Evolutionary conservation across 53 echinoderm and acorn worm species (phyloP), one percentile per base, ranked within the genome.

Genomic region (Pentamera pediparva): DNA sequence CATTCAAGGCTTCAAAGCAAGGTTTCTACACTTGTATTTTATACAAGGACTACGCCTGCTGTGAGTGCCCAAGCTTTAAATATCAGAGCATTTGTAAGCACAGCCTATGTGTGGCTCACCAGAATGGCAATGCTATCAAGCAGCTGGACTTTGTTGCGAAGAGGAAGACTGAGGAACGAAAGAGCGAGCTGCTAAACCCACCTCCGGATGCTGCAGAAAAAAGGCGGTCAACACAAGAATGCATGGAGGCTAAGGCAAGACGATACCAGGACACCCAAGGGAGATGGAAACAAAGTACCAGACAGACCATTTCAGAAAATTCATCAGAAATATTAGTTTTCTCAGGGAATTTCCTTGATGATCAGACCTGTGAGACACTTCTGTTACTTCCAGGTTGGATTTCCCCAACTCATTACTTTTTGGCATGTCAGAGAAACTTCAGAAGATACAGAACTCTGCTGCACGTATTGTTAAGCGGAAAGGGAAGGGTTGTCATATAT

Each of bases 181-280:
- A 36, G 13, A 11, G 61, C 3, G 35, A 61, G 12, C 61, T 61
- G 1, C 33, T 61, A 4, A 32, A 61, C 2, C 53, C 53, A 5
- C 6, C 53, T 7, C n/a, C n/a, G 24, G 53, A 52, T 52, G 53
- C 59, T 6, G 25, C 4, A 59, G 28, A 69, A 69, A 41, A 69
- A 69, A 15, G 69, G 69, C 26, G 69, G 69, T 0, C 41, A 41
- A 12, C 69, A 69, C 31, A 69, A 69, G 32, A 43, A 69, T 41
- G 11, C 69, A 41, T 69, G 69, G 48, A 11, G 69, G 0, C 69
- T 29, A 41, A 1, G 69, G 24, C 60, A 59, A 2, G 3, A 59
- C 3, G 3, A 3, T 4, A 15, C 26, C 3, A 7, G 4, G 3
- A 6, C 50, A 4, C 18, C 3, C 7, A 6, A 50, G 21, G 50